Conservation (phyloP, 2,888 invertebrate genomes). For the Drosophila anomalata region DNA sequence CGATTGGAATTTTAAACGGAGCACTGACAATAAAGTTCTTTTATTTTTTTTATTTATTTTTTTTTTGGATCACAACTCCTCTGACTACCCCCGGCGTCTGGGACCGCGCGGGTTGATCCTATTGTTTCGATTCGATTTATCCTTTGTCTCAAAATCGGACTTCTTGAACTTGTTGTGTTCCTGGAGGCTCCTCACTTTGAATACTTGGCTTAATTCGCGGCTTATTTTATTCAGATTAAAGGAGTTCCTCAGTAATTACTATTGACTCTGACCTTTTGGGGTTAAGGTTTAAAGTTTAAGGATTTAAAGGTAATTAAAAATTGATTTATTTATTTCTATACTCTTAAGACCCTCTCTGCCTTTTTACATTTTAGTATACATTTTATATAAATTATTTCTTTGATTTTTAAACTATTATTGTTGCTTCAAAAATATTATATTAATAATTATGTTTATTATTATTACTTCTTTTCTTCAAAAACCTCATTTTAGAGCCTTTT, state of each 20-base stretch:
- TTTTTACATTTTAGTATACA: no score
- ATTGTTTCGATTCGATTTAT: conserved; percentile 18
- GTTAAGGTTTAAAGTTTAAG: background rate
- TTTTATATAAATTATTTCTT: no score
- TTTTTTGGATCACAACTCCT: background rate
- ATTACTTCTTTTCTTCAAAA: no score
- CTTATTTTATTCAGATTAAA: conserved; percentile 2
- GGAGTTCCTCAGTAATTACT: conserved; percentile 2
- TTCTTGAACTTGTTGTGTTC: background rate
- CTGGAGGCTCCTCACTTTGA: background rate
- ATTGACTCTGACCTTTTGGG: background rate
- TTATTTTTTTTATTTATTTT: background rate
- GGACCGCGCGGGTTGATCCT: background rate
- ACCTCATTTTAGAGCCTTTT: background rate
- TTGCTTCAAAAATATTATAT: no score
- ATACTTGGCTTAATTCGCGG: conserved; percentile 1
- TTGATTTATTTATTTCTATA: background rate
- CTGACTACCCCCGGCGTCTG: conserved; percentile 2
- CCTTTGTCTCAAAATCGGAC: conserved; percentile 19
- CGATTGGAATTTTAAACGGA: conserved; percentile 79
- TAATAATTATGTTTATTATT: no score
- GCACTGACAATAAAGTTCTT: conserved; percentile 59
- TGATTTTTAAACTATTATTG: no score
- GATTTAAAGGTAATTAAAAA: background rate
- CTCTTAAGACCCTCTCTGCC: no score